A percentile compares a stretch with the other conserved stretches of the same genome.
These are phyloP conservation scores for Apis cerana DNA, from an alignment of 1,140 invertebrate genomes.

Conservation along the genomic window DNA sequence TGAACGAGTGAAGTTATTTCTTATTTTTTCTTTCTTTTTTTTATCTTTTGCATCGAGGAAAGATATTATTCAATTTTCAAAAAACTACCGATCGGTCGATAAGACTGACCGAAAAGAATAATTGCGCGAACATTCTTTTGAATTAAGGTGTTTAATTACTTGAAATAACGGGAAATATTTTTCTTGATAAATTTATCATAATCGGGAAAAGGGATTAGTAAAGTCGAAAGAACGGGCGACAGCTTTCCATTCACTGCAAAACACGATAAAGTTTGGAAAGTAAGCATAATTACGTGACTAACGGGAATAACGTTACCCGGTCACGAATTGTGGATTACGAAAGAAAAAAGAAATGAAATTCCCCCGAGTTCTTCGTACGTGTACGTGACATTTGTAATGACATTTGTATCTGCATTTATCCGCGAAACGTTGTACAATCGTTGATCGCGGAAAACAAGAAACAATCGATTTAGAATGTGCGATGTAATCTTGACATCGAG, in stretches of 20 bases:
- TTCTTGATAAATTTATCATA: too few species aligned
- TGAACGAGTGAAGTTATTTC: too few species aligned
- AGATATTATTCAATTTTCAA: too few species aligned
- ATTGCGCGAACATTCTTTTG: too few species aligned
- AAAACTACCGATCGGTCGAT: too few species aligned
- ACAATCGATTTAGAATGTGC: constrained; percentile 2
- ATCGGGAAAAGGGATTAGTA: too few species aligned
- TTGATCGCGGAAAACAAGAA: neutral
- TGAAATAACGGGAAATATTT: too few species aligned
- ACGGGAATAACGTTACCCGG: constrained; percentile 41
- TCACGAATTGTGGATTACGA: constrained; percentile 38
- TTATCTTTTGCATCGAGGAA: too few species aligned
- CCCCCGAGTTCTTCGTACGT: neutral
- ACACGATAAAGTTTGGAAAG: constrained; percentile 62
- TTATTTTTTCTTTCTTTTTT: too few species aligned
- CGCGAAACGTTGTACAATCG: neutral
- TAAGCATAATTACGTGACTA: constrained; percentile 58
- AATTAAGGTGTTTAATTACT: too few species aligned
- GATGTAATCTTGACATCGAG: too few species aligned
- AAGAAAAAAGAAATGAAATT: constrained; percentile 30
- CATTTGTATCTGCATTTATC: constrained; percentile 8
- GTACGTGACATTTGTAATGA: constrained; percentile 44
- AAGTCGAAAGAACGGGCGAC: neutral
- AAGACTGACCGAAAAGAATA: too few species aligned
- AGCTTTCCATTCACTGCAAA: constrained; percentile 2